Base-by-base conservation (phyloP, 2,113 vertebrate genomes). In the Percina caprodes region DNA sequence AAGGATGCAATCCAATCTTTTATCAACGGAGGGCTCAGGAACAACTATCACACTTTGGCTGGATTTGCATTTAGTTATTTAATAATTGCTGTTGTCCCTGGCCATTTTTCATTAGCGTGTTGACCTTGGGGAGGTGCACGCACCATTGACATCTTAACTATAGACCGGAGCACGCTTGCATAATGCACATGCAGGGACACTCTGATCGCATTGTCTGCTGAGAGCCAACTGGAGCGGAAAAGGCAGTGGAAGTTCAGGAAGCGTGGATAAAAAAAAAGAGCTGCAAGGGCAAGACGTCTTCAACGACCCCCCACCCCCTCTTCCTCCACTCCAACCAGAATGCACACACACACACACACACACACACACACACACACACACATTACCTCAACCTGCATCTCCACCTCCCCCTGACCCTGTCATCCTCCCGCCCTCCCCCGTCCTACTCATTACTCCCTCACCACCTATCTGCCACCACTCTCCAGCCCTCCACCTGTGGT, bases 41-140 rank as follows among this genome's bases (percentile, higher is more conserved):
- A 88, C 87, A 89, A 91, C 90, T 83, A 89, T 82, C 71, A 39
- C 51, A 60, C 69, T 72, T 84, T 68, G 67, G 83, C 70, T 74
- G 77, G 86, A 70, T 88, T 86, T 84, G 88, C 85, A 73, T 88
- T 87, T 71, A 23, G 54, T 89, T 89, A 83, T 88, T 93, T 89
- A 89, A 92, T 94, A 92, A 95, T 94, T 91, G 84, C 88, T 51
- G 65, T 65, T 80, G 82, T 93, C 92, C 74, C 87, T 39, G 80
- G 81, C 84, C 91, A 78, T 90, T 93, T 94, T 87, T 92, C 91
- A 94, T 94, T 91, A 92, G 89, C 79, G 80, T 70, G 71, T 63
- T 90, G 94, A 95, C 92, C 93, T 95, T 95, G 92, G 80, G 56
- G 86, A 91, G 90, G 91, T 81, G 86, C 89, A 91, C 63, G 86